Conservation (phyloP, 2,888 invertebrate genomes). For the Agonopterix subpropinquella region DNA sequence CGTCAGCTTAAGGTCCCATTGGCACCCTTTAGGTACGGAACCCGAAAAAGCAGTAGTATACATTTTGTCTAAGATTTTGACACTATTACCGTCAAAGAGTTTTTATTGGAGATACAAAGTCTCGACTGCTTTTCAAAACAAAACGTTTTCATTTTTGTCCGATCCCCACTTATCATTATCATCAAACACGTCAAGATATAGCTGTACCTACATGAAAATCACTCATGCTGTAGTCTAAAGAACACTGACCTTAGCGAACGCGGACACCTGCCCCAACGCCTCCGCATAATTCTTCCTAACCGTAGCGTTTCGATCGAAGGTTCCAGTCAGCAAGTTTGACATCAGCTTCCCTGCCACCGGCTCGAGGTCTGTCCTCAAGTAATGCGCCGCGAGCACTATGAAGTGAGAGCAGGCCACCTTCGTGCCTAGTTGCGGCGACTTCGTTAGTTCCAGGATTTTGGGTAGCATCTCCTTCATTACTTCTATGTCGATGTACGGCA, state of each 20-base stretch:
- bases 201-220: too few species aligned
- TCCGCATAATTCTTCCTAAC: constrained; percentile 89
- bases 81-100: too few species aligned
- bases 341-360: constrained; percentile 76
- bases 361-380: constrained; percentile 70
- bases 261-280: constrained; percentile 89
- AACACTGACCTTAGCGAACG: constrained; percentile 82
- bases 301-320: constrained; percentile 89
- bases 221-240: too few species aligned
- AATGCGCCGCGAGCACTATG: constrained; percentile 79
- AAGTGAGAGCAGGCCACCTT: constrained; percentile 89
- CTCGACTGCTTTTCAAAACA: too few species aligned
- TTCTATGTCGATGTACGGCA: constrained; percentile 84
- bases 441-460: constrained; percentile 87
- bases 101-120: too few species aligned
- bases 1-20: too few species aligned
- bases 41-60: too few species aligned
- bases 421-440: constrained; percentile 88
- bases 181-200: too few species aligned
- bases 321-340: constrained; percentile 79
- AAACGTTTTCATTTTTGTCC: too few species aligned
- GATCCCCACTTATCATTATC: too few species aligned
- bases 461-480: constrained; percentile 88
- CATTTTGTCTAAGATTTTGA: too few species aligned
- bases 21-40: too few species aligned